A percentile compares a stretch with the other conserved stretches of the same genome.
These are phyloP conservation scores for Ochotona curzoniae DNA, from an alignment of 2,113 vertebrate genomes.

Conservation along the genomic window DNA sequence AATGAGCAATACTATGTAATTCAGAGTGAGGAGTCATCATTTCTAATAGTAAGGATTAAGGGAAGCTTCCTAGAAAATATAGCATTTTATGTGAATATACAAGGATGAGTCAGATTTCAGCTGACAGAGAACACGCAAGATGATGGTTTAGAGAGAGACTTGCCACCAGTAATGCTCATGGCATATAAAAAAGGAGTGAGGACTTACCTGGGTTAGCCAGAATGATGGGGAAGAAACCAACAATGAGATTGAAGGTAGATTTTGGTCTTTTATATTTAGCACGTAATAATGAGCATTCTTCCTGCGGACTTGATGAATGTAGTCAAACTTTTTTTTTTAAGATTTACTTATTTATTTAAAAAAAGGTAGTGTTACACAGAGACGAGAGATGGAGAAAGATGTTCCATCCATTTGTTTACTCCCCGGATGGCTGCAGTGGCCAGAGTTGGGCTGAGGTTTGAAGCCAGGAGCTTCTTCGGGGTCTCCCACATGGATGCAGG, in stretches of 20 bases:
- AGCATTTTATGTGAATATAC: not conserved
- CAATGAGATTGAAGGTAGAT: not conserved
- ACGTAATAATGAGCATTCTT: not conserved
- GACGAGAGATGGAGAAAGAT: too few species aligned
- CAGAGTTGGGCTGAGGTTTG: too few species aligned
- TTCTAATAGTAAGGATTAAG: not conserved
- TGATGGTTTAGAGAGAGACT: not conserved
- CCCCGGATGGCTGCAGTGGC: too few species aligned
- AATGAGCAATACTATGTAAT: not conserved
- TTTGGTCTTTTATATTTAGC: slow-evolving; percentile 4
- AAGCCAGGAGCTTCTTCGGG: too few species aligned
- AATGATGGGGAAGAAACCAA: not conserved
- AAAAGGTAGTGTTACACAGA: too few species aligned
- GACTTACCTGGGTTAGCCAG: not conserved
- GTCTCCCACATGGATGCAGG: too few species aligned
- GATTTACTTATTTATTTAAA: too few species aligned
- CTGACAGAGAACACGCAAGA: not conserved
- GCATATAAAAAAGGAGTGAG: not conserved
- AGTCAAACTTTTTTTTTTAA: not conserved
- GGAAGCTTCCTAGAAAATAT: not conserved
- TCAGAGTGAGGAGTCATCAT: not conserved
- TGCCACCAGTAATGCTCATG: not conserved
- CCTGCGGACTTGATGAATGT: not conserved
- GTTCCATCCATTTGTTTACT: too few species aligned
- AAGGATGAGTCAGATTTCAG: not conserved